Percentiles rank a stretch among this genome's conserved stretches.
Evolutionary conservation across 2,113 vertebrate species (phyloP).

Genomic region (Leptocoma aspasia): DNA sequence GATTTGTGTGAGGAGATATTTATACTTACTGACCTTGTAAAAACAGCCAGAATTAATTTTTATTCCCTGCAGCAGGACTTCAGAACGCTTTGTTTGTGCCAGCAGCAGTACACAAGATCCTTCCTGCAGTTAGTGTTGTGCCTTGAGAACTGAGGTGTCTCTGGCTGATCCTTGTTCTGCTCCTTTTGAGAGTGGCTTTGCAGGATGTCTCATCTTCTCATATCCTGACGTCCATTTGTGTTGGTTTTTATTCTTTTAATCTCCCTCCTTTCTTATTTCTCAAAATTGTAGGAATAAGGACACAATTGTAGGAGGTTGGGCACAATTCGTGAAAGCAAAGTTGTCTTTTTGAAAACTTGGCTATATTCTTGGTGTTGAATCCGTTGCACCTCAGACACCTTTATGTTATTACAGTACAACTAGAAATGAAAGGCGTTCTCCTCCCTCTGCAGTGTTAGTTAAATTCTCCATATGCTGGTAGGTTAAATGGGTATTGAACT

Average conservation of each 20-base stretch:
- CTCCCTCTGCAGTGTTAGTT: neutral
- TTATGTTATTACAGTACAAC: neutral
- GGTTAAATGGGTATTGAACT: slow-evolving; percentile 34
- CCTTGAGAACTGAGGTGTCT: fast-evolving
- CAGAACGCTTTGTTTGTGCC: too few species aligned
- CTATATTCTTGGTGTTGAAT: neutral
- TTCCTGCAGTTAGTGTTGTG: fast-evolving
- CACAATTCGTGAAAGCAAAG: neutral
- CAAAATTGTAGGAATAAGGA: neutral
- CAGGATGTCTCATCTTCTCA: neutral
- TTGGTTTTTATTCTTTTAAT: neutral
- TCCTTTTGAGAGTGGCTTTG: neutral
- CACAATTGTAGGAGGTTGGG: neutral
- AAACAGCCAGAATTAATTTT: neutral
- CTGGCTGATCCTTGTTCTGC: neutral
- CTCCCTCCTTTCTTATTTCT: neutral
- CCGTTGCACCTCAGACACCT: neutral
- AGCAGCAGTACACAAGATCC: fast-evolving
- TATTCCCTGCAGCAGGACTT: neutral
- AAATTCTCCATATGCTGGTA: slow-evolving; percentile 13
- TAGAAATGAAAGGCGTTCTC: neutral
- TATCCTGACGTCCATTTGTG: fast-evolving
- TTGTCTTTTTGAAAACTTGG: neutral
- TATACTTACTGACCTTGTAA: neutral
- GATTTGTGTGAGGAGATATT: neutral